phyloP scores from a whole-genome alignment of 1,140 invertebrate species.

The Aleiodes sp. region DNA sequence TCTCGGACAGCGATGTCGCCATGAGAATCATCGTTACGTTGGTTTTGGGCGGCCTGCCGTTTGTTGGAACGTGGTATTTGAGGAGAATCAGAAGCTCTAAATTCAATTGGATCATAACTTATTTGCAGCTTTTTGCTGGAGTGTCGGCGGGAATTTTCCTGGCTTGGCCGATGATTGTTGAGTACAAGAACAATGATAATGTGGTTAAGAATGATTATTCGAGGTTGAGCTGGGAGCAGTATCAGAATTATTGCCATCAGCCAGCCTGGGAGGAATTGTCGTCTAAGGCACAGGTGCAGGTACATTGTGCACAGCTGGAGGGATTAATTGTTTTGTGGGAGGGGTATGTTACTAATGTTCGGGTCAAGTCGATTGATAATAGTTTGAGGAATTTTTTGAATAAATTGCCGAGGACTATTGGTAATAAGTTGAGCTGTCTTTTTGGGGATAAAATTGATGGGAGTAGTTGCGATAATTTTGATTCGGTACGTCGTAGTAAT shows the following conservation, averaged over 20 bases:
- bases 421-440: conserved; percentile 72
- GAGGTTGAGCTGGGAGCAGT: conserved; percentile 73
- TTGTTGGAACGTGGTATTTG: conserved; percentile 73
- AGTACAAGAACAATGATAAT: conserved; percentile 52
- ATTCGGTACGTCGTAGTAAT: conserved; percentile 61
- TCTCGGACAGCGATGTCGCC: conserved; percentile 72
- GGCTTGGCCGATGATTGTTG: conserved; percentile 64
- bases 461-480: conserved; percentile 63
- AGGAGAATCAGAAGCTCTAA: conserved; percentile 66
- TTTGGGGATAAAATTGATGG: conserved; percentile 71
- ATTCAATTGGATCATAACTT: conserved; percentile 73
- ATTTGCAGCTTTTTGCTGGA: conserved; percentile 66
- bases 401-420: conserved; percentile 70
- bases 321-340: conserved; percentile 76
- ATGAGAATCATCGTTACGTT: conserved; percentile 70
- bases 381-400: conserved; percentile 68
- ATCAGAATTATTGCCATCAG: conserved; percentile 76
- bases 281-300: conserved; percentile 72
- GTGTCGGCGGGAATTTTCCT: conserved; percentile 61
- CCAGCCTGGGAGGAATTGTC: conserved; percentile 75
- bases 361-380: conserved; percentile 67
- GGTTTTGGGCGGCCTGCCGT: conserved; percentile 66
- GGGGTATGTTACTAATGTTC: conserved; percentile 75
- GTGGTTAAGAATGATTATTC: conserved; percentile 45
- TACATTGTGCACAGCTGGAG: conserved; percentile 75